A percentile compares a stretch with the other conserved stretches of the same genome.
These are phyloP conservation scores for Notocelia uddmanniana DNA, from an alignment of 2,888 invertebrate species.

Conservation along the genomic window DNA sequence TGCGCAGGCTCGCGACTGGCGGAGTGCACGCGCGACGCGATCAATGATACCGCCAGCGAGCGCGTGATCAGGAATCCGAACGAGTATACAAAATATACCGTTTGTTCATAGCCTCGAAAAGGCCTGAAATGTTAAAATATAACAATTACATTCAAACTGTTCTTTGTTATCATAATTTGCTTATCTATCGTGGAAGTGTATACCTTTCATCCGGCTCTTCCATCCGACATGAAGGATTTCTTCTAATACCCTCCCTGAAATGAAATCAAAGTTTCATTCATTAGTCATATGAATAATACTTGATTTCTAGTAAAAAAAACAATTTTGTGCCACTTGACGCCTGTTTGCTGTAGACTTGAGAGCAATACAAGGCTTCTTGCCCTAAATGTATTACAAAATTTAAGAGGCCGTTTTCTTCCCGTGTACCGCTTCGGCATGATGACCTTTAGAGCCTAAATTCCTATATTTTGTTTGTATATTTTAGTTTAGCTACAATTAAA, in stretches of 20 bases:
- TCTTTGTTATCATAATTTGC: background rate
- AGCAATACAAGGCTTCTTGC: no score
- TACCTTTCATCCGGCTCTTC: conserved; percentile 51
- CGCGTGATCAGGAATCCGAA: conserved; percentile 87
- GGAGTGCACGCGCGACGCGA: conserved; percentile 84
- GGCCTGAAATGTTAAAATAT: conserved; percentile 58
- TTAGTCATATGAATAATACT: background rate
- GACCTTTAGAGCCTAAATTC: no score
- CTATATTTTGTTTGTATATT: no score
- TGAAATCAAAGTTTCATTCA: background rate
- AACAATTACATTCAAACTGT: background rate
- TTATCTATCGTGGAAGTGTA: background rate
- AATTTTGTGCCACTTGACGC: no score
- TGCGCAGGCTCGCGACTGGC: conserved; percentile 82
- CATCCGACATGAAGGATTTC: conserved; percentile 56
- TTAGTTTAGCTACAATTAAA: no score
- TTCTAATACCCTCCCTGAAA: conserved; percentile 61
- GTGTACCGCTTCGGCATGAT: no score
- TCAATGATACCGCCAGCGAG: conserved; percentile 85
- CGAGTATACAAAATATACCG: conserved; percentile 87
- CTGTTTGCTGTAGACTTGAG: no score
- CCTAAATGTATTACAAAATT: no score
- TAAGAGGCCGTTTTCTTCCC: no score
- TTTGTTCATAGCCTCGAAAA: conserved; percentile 77
- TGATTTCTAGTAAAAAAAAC: no score